Percentiles rank a stretch among this genome's conserved stretches.
Evolutionary conservation across 2,797 vertebrate species (phyloP).

Genomic region (Ciconia nigra): DNA sequence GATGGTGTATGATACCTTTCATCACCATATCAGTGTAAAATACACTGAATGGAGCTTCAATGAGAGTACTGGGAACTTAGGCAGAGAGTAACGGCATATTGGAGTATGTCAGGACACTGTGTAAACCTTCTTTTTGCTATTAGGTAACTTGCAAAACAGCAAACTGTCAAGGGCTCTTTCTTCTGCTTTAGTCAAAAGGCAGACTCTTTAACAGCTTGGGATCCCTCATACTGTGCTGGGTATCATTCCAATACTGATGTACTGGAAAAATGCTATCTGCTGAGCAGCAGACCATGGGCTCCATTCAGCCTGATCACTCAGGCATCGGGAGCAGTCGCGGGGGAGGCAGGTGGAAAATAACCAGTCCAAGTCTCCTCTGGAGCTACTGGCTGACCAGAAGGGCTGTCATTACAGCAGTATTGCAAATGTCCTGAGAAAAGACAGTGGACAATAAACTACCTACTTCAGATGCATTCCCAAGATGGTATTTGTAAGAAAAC

Average conservation of each 20-base stretch:
- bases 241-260: background rate
- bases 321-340: background rate
- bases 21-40: background rate
- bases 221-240: background rate
- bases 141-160: background rate
- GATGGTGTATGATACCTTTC: background rate
- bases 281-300: background rate
- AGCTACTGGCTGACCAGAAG: background rate
- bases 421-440: background rate
- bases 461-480: background rate
- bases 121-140: background rate
- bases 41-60: background rate
- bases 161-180: background rate
- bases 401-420: background rate
- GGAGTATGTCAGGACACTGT: background rate
- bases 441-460: background rate
- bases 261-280: background rate
- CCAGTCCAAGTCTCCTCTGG: background rate
- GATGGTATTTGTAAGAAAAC: background rate
- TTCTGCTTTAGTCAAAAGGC: background rate
- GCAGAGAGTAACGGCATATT: background rate
- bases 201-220: background rate
- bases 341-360: background rate
- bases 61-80: background rate
- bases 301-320: background rate